Evolutionary conservation across 2,113 vertebrate genomes (phyloP).

Genomic region (Stomatorhinus ivindoensis): DNA sequence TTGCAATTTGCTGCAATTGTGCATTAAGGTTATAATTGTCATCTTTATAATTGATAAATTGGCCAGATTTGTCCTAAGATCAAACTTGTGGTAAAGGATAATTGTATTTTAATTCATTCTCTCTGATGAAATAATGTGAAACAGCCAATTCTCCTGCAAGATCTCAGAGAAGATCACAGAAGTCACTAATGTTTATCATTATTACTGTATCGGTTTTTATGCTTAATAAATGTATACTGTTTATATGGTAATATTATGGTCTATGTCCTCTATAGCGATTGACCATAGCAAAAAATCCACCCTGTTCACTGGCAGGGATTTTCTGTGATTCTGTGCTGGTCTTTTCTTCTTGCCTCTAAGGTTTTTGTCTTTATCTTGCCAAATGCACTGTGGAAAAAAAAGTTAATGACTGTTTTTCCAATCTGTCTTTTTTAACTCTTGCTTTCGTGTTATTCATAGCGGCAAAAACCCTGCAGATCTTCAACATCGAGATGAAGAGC

Average conservation of each 20-base stretch:
- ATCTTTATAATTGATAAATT: not conserved
- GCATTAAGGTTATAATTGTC: not conserved
- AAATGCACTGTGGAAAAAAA: not conserved
- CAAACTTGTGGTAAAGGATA: not conserved
- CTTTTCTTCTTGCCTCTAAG: not conserved
- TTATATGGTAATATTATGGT: not conserved
- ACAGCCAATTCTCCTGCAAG: not conserved
- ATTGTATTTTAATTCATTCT: not conserved
- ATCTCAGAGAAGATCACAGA: not conserved
- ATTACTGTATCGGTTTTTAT: not conserved
- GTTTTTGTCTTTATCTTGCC: not conserved
- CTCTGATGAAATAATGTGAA: not conserved
- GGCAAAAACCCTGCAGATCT: constrained; percentile 98
- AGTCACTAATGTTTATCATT: not conserved
- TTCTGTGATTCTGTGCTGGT: not conserved
- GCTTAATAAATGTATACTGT: not conserved
- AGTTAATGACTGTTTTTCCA: not conserved
- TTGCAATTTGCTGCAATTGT: not conserved
- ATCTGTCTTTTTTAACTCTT: not conserved
- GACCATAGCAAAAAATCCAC: not conserved
- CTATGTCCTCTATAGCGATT: not conserved
- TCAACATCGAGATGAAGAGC: constrained; percentile 99
- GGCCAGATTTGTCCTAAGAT: not conserved
- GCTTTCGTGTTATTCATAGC: constrained; percentile 62
- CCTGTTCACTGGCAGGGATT: not conserved